Evolutionary conservation across 2,888 invertebrate genomes (phyloP).

Genomic region (Torymus aiolomorphi): DNA sequence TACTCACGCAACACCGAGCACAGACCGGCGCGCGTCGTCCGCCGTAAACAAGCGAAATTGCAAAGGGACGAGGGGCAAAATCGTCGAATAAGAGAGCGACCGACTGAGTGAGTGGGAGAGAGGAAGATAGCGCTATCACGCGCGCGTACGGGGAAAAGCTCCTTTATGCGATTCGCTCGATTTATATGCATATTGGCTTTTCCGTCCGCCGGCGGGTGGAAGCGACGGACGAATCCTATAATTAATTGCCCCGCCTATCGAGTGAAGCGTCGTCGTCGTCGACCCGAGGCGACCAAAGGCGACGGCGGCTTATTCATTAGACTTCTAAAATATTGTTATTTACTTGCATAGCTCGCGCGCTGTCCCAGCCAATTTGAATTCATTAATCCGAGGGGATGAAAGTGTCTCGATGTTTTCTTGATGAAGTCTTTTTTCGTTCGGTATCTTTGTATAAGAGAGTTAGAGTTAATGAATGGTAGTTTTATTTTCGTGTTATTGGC

Average conservation of each 20-base stretch:
- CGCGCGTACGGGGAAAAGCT: constrained; percentile 33
- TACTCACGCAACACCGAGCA: background rate
- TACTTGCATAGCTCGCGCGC: constrained; percentile 8
- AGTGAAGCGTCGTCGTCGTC: background rate
- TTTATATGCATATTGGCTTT: constrained; percentile 58
- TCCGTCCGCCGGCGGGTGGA: constrained; percentile 1
- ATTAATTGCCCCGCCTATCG: constrained; percentile 50
- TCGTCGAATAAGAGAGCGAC: constrained; percentile 24
- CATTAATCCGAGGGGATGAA: constrained; percentile 18
- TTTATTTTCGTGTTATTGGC: no score
- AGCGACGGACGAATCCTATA: constrained; percentile 52
- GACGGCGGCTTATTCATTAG: constrained; percentile 35
- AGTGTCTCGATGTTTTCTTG: constrained; percentile 14
- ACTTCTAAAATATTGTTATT: constrained; percentile 50
- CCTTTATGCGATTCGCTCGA: constrained; percentile 54
- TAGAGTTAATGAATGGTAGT: no score
- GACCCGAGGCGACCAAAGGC: background rate
- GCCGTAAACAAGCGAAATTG: constrained; percentile 44
- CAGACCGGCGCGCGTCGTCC: background rate
- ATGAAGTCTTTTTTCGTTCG: background rate
- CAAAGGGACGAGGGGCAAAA: constrained; percentile 19
- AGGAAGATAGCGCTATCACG: background rate
- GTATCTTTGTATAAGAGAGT: no score
- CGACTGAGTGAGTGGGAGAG: background rate
- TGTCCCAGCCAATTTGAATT: constrained; percentile 36